Percentiles rank a stretch among this genome's conserved stretches.
Conservation (phyloP, 2,113 vertebrate genomes). For the Triplophysa dalaica region DNA sequence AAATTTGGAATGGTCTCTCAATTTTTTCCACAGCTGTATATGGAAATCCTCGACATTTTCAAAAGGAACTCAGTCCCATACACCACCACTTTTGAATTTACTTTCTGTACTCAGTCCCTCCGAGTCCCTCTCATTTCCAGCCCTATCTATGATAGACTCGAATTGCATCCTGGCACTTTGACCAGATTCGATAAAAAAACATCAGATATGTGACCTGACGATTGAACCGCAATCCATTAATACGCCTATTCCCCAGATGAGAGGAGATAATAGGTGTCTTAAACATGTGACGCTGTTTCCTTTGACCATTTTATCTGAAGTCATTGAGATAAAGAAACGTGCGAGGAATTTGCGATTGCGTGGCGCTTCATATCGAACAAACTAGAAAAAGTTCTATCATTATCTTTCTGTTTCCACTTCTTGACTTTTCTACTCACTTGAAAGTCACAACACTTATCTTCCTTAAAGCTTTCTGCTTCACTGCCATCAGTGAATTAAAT, state of each 20-base stretch:
- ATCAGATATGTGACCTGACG: not conserved
- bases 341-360: not conserved
- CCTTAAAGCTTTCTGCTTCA: not conserved
- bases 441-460: not conserved
- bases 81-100: no score
- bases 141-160: not conserved
- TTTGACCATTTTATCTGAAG: constrained; percentile 19
- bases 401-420: not conserved
- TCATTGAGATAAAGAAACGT: not conserved
- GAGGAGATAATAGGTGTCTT: not conserved
- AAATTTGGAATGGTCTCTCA: no score
- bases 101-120: no score
- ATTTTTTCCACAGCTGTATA: no score
- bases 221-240: not conserved
- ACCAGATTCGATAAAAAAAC: not conserved
- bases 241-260: not conserved
- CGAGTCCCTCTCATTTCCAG: no score
- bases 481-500: not conserved
- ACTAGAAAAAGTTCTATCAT: not conserved
- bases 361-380: not conserved
- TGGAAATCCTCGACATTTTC: no score
- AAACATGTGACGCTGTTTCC: not conserved
- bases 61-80: no score
- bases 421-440: not conserved
- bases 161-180: not conserved